These are phyloP conservation scores for Drosophila ohnishii DNA, from an alignment of 1,140 invertebrate genomes.

Conservation along the genomic window DNA sequence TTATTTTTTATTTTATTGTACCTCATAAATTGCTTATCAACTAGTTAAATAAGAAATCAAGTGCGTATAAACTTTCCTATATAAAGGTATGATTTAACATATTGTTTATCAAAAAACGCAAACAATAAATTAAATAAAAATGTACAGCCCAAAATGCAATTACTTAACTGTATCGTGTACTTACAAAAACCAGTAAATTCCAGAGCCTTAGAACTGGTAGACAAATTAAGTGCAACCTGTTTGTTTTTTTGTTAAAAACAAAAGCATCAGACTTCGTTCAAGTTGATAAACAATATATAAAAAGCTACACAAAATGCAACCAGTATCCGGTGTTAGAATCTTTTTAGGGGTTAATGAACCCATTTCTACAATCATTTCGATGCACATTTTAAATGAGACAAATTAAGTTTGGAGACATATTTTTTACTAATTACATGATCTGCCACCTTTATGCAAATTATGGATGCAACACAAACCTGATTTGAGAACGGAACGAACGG, in stretches of 20 bases:
- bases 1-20: too few relatives aligned
- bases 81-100: not conserved
- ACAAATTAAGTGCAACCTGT: slow-evolving; percentile 14
- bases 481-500: not conserved
- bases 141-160: not conserved
- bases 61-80: not conserved
- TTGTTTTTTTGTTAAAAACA: slow-evolving; percentile 7
- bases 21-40: not conserved
- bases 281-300: slow-evolving; percentile 5
- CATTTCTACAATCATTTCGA: not conserved
- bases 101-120: not conserved
- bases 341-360: slow-evolving; percentile 24
- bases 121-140: not conserved
- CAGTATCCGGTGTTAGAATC: slow-evolving; percentile 13
- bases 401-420: not conserved
- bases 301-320: slow-evolving; percentile 5
- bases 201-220: slow-evolving; percentile 16
- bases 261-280: not conserved
- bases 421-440: slow-evolving; percentile 22
- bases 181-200: slow-evolving; percentile 13
- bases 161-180: not conserved
- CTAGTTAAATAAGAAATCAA: not conserved
- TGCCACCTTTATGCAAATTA: slow-evolving; percentile 23
- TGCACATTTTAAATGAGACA: slow-evolving; percentile 10
- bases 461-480: slow-evolving; percentile 20